phyloP scores from a whole-genome alignment of 2,888 invertebrate species.

The Leptogaster cylindrica region DNA sequence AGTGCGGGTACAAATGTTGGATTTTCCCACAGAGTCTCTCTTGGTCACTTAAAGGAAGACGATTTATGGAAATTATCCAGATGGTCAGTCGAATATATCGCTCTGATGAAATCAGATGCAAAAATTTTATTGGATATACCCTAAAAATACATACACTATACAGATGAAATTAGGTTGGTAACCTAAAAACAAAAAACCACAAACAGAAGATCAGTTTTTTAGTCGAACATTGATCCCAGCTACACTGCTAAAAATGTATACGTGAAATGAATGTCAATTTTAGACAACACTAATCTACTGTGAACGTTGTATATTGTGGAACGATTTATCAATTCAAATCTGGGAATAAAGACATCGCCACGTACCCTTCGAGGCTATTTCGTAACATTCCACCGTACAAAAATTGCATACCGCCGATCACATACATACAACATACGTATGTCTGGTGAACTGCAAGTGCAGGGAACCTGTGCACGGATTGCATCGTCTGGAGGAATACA shows the following conservation, averaged over 20 bases:
- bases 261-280: too few species aligned
- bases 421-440: background rate
- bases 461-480: conserved; percentile 9
- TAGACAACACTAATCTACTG: too few species aligned
- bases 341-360: conserved; percentile 45
- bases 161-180: too few species aligned
- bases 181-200: too few species aligned
- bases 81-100: too few species aligned
- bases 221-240: too few species aligned
- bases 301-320: too few species aligned
- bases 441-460: conserved; percentile 2
- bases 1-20: conserved; percentile 20
- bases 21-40: conserved; percentile 13
- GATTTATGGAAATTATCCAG: background rate
- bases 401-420: conserved; percentile 5
- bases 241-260: too few species aligned
- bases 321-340: conserved; percentile 35
- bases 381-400: conserved; percentile 1
- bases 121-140: too few species aligned
- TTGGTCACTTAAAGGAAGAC: background rate
- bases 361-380: conserved; percentile 33
- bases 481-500: background rate
- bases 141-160: too few species aligned
- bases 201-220: too few species aligned
- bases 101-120: too few species aligned